Conservation (phyloP, 2,113 vertebrate genomes). For the Hemibagrus wyckioides region DNA sequence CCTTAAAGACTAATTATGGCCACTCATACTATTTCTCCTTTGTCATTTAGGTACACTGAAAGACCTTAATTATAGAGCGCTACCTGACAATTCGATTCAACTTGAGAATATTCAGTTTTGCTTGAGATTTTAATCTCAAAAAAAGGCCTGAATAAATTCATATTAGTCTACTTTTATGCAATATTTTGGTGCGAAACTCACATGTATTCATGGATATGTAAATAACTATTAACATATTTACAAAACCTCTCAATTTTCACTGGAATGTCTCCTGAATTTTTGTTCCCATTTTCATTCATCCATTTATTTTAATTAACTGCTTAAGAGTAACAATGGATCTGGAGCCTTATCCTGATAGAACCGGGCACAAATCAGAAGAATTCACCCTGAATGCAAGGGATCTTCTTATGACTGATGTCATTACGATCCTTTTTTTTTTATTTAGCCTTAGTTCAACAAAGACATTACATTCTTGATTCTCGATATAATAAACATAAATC, state of each 20-base stretch:
- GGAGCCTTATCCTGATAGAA: neutral
- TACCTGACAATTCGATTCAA: neutral
- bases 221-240: neutral
- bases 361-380: too few relatives aligned
- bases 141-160: neutral
- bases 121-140: neutral
- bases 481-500: neutral
- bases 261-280: neutral
- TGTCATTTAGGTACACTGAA: neutral
- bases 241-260: neutral
- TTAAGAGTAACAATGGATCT: neutral
- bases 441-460: neutral
- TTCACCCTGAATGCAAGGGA: too few relatives aligned
- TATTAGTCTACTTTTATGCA: too few relatives aligned
- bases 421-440: neutral
- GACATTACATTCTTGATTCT: neutral
- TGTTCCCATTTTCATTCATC: neutral
- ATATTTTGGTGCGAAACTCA: neutral
- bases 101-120: neutral
- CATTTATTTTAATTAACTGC: neutral
- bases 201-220: neutral
- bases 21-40: neutral
- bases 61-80: neutral
- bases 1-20: neutral
- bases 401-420: too few relatives aligned